Percentiles rank a stretch among this genome's conserved stretches.
phyloP scores from a whole-genome alignment of 2,113 vertebrate genomes.

The Nestor notabilis region DNA sequence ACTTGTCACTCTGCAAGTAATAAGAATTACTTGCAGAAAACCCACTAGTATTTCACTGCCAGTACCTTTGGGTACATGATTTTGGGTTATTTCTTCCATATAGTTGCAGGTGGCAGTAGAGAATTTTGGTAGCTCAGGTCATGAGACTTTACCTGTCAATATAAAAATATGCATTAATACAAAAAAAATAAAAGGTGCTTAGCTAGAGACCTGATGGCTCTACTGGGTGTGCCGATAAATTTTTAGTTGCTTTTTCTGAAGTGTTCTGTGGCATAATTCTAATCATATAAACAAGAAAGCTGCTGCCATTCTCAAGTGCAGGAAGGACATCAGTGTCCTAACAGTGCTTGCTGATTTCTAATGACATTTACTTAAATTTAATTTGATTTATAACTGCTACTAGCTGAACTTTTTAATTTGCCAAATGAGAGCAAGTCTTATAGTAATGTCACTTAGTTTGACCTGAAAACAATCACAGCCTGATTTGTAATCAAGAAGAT shows the following conservation, averaged over 20 bases:
- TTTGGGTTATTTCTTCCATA: background rate
- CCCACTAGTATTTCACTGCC: background rate
- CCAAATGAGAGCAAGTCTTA: background rate
- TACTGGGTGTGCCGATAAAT: background rate
- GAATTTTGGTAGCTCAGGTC: background rate
- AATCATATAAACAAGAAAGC: background rate
- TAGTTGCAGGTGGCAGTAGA: background rate
- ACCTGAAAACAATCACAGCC: background rate
- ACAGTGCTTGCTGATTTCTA: background rate
- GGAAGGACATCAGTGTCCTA: rapidly evolving
- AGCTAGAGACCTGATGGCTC: background rate
- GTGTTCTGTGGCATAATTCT: background rate
- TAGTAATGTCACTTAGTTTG: background rate
- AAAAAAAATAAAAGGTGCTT: background rate
- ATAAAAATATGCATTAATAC: background rate
- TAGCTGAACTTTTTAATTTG: background rate
- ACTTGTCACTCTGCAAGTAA: background rate
- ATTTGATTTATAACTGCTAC: background rate
- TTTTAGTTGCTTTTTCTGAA: background rate
- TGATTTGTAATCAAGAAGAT: background rate
- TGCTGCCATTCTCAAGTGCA: background rate
- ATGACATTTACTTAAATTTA: background rate
- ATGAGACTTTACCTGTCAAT: background rate
- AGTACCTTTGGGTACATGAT: background rate
- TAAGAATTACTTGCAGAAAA: background rate